phyloP scores from a whole-genome alignment of 1,140 invertebrate genomes.

The Anthonomus grandis region DNA sequence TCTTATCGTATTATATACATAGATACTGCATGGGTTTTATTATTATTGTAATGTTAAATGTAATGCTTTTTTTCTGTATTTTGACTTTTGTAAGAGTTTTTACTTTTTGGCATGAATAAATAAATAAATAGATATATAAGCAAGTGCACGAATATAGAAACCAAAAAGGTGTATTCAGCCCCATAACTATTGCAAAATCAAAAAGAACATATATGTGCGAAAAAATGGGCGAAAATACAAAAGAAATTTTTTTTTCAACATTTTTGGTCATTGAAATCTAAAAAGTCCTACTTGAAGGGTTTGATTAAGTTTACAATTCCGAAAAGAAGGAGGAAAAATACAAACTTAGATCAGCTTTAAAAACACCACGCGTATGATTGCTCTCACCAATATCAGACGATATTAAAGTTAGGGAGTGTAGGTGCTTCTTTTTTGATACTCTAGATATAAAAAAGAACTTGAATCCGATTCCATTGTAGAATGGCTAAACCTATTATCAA shows the following conservation, averaged over 20 bases:
- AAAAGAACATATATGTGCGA: conserved; percentile 5
- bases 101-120: too few relatives aligned
- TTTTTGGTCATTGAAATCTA: conserved; percentile 1
- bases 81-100: too few relatives aligned
- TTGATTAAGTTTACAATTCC: conserved; percentile 1
- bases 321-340: neutral
- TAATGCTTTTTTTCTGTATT: too few relatives aligned
- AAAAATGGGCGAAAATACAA: neutral
- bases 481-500: neutral
- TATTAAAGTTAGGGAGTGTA: conserved; percentile 2
- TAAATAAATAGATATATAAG: too few relatives aligned
- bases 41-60: too few relatives aligned
- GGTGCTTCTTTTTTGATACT: conserved; percentile 1
- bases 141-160: neutral
- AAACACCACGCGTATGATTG: conserved; percentile 6
- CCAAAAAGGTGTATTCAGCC: neutral
- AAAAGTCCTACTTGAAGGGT: conserved; percentile 6
- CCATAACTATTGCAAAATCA: conserved; percentile 2
- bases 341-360: neutral
- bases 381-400: conserved; percentile 1
- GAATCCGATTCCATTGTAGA: neutral
- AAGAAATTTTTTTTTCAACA: neutral
- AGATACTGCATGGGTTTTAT: too few relatives aligned
- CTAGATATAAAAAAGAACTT: conserved; percentile 1
- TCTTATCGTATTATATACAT: too few relatives aligned